Base-by-base conservation (phyloP, 2,113 vertebrate genomes). In the Anoplopoma fimbria region DNA sequence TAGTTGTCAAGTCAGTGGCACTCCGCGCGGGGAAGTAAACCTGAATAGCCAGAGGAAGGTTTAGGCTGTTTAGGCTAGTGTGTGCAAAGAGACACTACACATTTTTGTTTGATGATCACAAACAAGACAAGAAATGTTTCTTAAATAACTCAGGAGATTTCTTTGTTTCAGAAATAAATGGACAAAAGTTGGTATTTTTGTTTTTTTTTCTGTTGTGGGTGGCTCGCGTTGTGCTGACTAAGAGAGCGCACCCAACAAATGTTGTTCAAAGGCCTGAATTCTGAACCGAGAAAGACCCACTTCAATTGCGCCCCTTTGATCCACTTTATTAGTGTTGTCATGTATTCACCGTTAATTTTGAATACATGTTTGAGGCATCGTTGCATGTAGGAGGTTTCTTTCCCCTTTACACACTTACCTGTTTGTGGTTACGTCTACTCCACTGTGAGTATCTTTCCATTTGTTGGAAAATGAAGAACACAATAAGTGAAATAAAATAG, bases 261-360 rank as follows among this genome's bases (percentile, higher is more conserved):
- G 69, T n/a, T 74, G 63, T 87, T 87, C 86, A 87, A 81, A 89
- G 69, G 64, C 71, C 62, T 58, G 36, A 68, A 64, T 47, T 67
- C 67, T 85, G 74, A 87, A 77, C 12, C 55, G 38, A 85, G 40
- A 64, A 74, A 82, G 57, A 84, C 29, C 27, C 17, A 55, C 88
- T 72, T 79, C 69, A 49, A 47, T 13, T 42, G 33, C 34, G n/a
- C 53, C 53, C 34, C 88, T 91, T 90, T 87, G 83, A 91, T 92
- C 87, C 65, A 38, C 86, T 84, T 88, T 71, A 90, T 90, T 81
- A 65, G 58, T 62, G 29, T 45, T 91, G 87, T 88, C 87, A 88
- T 77, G 69, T 45, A 33, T 61, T 92, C 89, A 77, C 23, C 2
- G 45, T 82, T 82, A 27, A 90, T 88, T 91, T 87, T 7, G 23